These are phyloP conservation scores for Thalassophryne amazonica DNA, from an alignment of 2,797 vertebrate species.

Conservation along the genomic window DNA sequence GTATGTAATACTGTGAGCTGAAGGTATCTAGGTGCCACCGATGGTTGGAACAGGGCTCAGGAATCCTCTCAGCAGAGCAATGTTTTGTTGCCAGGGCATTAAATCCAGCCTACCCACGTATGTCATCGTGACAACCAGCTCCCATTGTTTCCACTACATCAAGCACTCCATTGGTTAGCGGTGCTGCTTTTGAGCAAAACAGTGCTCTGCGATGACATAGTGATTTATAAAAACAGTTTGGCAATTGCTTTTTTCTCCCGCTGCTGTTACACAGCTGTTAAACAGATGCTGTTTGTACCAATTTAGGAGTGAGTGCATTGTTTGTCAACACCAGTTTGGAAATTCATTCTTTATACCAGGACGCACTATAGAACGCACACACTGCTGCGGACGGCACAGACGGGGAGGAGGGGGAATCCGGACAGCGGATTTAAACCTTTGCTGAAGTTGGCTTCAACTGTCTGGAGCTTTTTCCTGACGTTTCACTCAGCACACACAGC, in stretches of 20 bases:
- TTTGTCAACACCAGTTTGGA: conserved; percentile 78
- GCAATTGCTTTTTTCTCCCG: conserved; percentile 50
- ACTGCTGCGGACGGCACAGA: conserved; percentile 11
- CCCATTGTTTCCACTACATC: conserved; percentile 62
- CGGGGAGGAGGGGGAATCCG: background rate
- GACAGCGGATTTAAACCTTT: conserved; percentile 22
- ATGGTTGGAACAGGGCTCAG: conserved; percentile 12
- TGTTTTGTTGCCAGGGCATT: conserved; percentile 36
- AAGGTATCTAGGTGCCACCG: conserved; percentile 30
- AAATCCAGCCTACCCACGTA: conserved; percentile 45
- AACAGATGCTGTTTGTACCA: conserved; percentile 79
- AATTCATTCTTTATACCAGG: conserved; percentile 71
- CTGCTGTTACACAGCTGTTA: conserved; percentile 76
- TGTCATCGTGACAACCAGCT: conserved; percentile 58
- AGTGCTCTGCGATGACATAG: conserved; percentile 58
- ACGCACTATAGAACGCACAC: conserved; percentile 36
- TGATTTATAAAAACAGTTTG: conserved; percentile 72
- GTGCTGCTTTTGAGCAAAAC: conserved; percentile 57
- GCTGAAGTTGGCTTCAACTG: conserved; percentile 31
- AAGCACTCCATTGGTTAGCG: conserved; percentile 58
- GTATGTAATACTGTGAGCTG: conserved; percentile 15
- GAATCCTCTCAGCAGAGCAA: conserved; percentile 34
- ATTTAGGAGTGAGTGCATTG: conserved; percentile 74
- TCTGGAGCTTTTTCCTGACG: conserved; percentile 34
- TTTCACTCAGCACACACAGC: too few species aligned